phyloP scores from a whole-genome alignment of 2,113 vertebrate genomes.

The Ibidorhyncha struthersii region DNA sequence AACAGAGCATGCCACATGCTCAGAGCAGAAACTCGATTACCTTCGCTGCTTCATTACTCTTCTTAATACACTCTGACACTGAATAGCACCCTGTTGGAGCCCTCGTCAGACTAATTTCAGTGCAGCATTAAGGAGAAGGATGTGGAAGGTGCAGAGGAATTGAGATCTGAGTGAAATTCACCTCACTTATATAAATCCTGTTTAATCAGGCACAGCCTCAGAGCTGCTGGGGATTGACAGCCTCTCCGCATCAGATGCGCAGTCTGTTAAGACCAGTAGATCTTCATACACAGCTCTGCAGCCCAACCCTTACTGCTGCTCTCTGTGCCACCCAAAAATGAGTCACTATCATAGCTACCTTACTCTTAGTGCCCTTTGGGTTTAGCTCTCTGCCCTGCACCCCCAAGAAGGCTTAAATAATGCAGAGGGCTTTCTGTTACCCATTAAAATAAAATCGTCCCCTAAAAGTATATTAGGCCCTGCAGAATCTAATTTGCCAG shows the following conservation, averaged over 20 bases:
- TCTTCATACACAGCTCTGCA: background rate
- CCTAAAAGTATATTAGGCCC: background rate
- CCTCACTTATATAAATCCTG: constrained; percentile 38
- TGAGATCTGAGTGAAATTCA: constrained; percentile 16
- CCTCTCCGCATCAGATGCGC: background rate
- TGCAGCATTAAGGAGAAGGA: constrained; percentile 28
- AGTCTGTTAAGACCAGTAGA: background rate
- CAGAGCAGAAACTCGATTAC: constrained; percentile 42
- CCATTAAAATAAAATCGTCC: background rate
- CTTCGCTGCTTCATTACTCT: constrained; percentile 53
- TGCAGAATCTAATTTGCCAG: background rate
- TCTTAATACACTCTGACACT: constrained; percentile 44
- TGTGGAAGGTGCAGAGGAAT: constrained; percentile 20
- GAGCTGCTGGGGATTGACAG: constrained; percentile 11
- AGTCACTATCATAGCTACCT: background rate
- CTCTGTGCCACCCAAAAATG: background rate
- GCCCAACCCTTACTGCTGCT: background rate
- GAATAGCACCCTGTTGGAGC: constrained; percentile 31
- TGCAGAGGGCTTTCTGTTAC: background rate
- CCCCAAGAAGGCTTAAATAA: background rate
- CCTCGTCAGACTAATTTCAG: constrained; percentile 43
- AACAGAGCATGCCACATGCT: constrained; percentile 26
- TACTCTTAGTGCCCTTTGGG: background rate
- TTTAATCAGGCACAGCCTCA: constrained; percentile 25
- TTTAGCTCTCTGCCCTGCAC: background rate